Percentiles rank a stretch among this genome's conserved stretches.
These are phyloP conservation scores for Pelosia muscerda DNA, from an alignment of 2,888 invertebrate species.

Conservation along the genomic window DNA sequence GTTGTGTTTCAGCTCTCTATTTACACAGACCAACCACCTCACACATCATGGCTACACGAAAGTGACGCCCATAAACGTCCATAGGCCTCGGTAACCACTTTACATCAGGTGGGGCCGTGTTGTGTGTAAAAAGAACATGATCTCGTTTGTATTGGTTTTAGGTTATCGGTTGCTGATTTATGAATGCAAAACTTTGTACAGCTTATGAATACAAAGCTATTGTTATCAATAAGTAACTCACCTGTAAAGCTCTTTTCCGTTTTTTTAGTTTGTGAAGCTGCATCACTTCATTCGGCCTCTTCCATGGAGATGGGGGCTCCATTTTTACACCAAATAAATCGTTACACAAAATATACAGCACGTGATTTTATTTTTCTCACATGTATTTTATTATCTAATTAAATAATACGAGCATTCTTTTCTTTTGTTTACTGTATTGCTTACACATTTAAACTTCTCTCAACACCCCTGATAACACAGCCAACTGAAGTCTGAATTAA, in stretches of 20 bases:
- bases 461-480: too few relatives aligned
- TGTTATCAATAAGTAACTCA: slow-evolving; percentile 54
- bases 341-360: background rate
- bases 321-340: slow-evolving; percentile 50
- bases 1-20: too few relatives aligned
- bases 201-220: too few relatives aligned
- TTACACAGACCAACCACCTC: too few relatives aligned
- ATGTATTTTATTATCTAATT: background rate
- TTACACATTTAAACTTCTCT: too few relatives aligned
- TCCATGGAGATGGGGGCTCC: slow-evolving; percentile 87
- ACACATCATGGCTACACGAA: too few relatives aligned
- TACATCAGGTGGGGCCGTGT: too few relatives aligned
- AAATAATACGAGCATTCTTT: background rate
- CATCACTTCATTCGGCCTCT: slow-evolving; percentile 89
- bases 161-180: background rate
- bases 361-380: background rate
- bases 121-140: background rate
- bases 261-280: slow-evolving; percentile 91
- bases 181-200: background rate
- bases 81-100: too few relatives aligned
- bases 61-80: too few relatives aligned
- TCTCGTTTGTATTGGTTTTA: background rate
- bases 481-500: too few relatives aligned
- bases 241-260: slow-evolving; percentile 92
- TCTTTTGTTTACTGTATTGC: too few relatives aligned